These are phyloP conservation scores for Calyptommatus sinebrachiatus DNA, from an alignment of 2,113 vertebrate species.

Conservation along the genomic window DNA sequence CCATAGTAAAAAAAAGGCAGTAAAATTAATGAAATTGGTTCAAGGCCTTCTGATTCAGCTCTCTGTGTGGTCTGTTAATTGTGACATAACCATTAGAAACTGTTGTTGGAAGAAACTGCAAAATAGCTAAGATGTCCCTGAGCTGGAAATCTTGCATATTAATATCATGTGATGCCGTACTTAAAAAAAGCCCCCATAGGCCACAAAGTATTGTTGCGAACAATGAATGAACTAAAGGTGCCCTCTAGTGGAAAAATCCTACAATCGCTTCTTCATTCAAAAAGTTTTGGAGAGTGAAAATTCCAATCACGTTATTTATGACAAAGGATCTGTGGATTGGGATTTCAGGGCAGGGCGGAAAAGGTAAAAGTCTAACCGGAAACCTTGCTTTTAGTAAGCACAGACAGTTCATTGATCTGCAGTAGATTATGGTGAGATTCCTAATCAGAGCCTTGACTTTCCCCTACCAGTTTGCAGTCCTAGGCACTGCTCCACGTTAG, in stretches of 20 bases:
- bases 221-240: not conserved
- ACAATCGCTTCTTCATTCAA: not conserved
- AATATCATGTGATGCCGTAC: not conserved
- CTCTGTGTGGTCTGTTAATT: not conserved
- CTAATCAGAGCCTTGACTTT: too few species aligned
- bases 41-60: not conserved
- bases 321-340: too few species aligned
- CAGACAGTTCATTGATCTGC: too few species aligned
- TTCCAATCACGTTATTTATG: too few species aligned
- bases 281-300: not conserved
- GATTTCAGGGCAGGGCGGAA: too few species aligned
- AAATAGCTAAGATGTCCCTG: not conserved
- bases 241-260: conserved; percentile 15
- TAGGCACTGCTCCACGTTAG: too few species aligned
- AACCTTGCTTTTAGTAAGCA: too few species aligned
- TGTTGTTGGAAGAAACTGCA: not conserved
- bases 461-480: too few species aligned
- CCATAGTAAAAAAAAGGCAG: not conserved
- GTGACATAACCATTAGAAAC: not conserved
- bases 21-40: not conserved
- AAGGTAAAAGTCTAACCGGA: too few species aligned
- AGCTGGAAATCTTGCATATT: not conserved
- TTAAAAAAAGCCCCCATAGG: too few species aligned
- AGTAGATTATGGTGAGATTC: too few species aligned
- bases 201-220: not conserved